Percentiles rank a stretch among this genome's conserved stretches.
phyloP scores from a whole-genome alignment of 2,888 invertebrate genomes.

The Myopa tessellatipennis region DNA sequence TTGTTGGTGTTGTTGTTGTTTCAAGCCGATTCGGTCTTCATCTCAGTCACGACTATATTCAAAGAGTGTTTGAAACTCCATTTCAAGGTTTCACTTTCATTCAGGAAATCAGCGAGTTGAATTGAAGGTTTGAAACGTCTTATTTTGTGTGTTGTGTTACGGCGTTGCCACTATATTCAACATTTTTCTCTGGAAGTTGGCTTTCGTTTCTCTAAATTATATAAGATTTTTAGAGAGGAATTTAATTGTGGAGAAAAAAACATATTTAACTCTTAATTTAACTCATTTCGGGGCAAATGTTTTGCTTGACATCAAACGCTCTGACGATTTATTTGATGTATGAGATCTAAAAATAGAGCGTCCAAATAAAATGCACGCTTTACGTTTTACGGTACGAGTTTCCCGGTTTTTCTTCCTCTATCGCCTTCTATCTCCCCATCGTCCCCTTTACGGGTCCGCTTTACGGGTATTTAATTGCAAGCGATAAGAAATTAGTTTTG shows the following conservation, averaged over 20 bases:
- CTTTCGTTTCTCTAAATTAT: not conserved
- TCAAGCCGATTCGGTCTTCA: not conserved
- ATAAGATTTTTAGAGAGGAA: not conserved
- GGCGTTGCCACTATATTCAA: not conserved
- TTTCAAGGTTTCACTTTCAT: slow-evolving; percentile 45
- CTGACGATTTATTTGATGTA: not conserved
- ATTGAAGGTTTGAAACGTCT: not conserved
- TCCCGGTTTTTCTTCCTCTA: too few species aligned
- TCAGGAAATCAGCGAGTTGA: slow-evolving; percentile 37
- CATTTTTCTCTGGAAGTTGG: too few species aligned
- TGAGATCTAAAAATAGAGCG: not conserved
- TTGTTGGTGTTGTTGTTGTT: slow-evolving; percentile 9
- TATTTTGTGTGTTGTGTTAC: not conserved
- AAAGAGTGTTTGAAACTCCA: not conserved
- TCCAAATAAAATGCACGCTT: not conserved
- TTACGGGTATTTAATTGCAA: not conserved
- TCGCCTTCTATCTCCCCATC: too few species aligned
- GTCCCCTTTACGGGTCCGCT: too few species aligned
- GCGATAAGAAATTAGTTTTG: not conserved
- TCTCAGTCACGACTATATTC: not conserved
- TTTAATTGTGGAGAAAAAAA: not conserved
- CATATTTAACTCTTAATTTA: not conserved
- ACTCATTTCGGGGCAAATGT: not conserved
- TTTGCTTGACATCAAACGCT: not conserved
- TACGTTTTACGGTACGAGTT: not conserved